Evolutionary conservation across 2,888 invertebrate species (phyloP), one percentile per base, ranked within the genome.

Genomic region (Drosophila nigricruria): DNA sequence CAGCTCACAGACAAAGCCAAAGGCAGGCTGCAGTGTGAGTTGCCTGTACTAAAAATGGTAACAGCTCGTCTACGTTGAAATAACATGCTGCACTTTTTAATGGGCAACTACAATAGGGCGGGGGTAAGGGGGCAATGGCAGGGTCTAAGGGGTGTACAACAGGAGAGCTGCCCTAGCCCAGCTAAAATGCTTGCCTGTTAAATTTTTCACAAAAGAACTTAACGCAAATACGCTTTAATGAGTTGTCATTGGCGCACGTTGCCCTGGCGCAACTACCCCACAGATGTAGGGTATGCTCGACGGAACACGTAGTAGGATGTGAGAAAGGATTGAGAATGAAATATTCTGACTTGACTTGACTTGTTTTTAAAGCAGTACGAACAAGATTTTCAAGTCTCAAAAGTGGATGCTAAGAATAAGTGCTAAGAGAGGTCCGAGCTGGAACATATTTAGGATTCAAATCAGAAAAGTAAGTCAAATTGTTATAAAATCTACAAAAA

Each of bases 141-240:
- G n/a, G 42, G 12, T 5, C 5, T 5, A 5, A 36, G 16, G n/a
- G 38, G 40, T 3, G 43, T 1, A 2, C 16, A 23, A 2, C 23
- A 23, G 43, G 43, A 43, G 43, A 8, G 38, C 30, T 8, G 9
- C 16, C 40, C 38, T 62, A 56, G 54, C 59, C 64, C 56, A 30
- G 53, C 76, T 70, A 76, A 73, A 79, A 79, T 70, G 73, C 62
- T 68, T 58, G 60, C 38, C 73, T 66, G 49, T 64, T 71, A 45
- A 57, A 80, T 71, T 69, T 57, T 73, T 63, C 36, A 80, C 65
- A 56, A 70, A 70, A 45, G 57, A 70, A 80, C 62, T 69, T 68
- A 73, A 67, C 59, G 73, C 73, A 77, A 73, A 79, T 70, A 80
- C 68, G 64, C 73, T 79, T 80, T 73, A 79, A 79, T 80, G 68